Evolutionary conservation across 2,113 vertebrate species (phyloP), one percentile per base, ranked within the genome.

Genomic region (Thamnophis sirtalis): DNA sequence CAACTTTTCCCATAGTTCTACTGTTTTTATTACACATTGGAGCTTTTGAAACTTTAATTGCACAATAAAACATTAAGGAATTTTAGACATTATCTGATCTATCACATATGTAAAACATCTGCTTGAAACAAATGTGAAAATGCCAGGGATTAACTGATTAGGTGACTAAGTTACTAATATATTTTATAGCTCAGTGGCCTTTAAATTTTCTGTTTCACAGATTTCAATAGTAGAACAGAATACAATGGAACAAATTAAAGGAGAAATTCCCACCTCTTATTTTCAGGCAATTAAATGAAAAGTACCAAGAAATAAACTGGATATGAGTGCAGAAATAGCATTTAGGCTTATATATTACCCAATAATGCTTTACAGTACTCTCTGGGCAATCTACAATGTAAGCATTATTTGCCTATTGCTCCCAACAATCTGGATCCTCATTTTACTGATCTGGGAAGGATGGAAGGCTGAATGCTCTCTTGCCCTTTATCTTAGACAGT

Each of bases 91-190:
- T 90, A 94, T 92, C 3, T 49, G 80, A 86, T 92, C 38, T 92
- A 48, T 89, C 93, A 54, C n/a, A 24, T 92, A 91, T 90, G 90
- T 60, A 89, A 96, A 95, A 84, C 86, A 91, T 92, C 93, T 95
- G 89, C 22, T 15, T 53, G 91, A 89, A 94, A 93, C 85, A 53
- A 60, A 33, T 56, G 55, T 24, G 55, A 88, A 89, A 91, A 87
- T 54, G 26, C 84, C 26, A 86, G 54, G 10, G 88, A 89, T 49
- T 68, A 90, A 91, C 49, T 80, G 89, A 89, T 28, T 10, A 17
- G 21, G 89, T 49, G 86, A 89, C 1, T 86, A 56, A 87, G 53
- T 48, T 91, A 86, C 33, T 58, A 60, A 22, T 19, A 51, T 49
- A 73, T 68, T 93, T 94, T 91, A 10, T 51, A 93, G 89, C 13